Conservation (phyloP, 2,888 invertebrate species). For the Cosmorhoe ocellata region DNA sequence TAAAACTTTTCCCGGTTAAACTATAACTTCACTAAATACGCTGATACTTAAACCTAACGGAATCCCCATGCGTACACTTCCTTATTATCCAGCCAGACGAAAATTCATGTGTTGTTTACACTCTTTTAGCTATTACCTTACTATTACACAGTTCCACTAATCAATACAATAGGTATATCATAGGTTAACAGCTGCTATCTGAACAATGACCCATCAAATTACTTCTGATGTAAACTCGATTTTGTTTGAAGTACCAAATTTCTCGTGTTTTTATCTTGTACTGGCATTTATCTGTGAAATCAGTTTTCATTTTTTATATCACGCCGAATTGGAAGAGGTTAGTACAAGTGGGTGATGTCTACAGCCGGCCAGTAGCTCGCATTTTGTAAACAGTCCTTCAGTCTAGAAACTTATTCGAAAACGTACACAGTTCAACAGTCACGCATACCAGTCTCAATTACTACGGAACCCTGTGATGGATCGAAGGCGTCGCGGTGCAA, state of each 20-base stretch:
- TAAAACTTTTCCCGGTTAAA: slow-evolving; percentile 25
- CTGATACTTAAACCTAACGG: slow-evolving; percentile 35
- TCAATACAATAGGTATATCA: too few species aligned
- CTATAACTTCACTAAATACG: slow-evolving; percentile 30
- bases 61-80: slow-evolving; percentile 36
- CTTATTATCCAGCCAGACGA: slow-evolving; percentile 36
- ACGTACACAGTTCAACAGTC: slow-evolving; percentile 55
- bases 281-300: too few species aligned
- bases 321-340: too few species aligned
- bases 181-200: too few species aligned
- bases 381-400: slow-evolving; percentile 10
- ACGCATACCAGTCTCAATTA: slow-evolving; percentile 64
- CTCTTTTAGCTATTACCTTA: background rate
- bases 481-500: slow-evolving; percentile 63
- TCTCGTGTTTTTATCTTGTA: too few species aligned
- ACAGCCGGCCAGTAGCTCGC: background rate
- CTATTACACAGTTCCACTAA: too few species aligned
- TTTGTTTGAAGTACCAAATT: too few species aligned
- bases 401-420: slow-evolving; percentile 44
- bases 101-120: slow-evolving; percentile 7
- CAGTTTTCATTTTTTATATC: too few species aligned
- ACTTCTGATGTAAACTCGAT: too few species aligned
- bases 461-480: slow-evolving; percentile 48
- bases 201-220: too few species aligned
- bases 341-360: too few species aligned